Evolutionary conservation across 2,797 vertebrate species (phyloP), one percentile per base, ranked within the genome.

Genomic region (Eidolon dupreanum): DNA sequence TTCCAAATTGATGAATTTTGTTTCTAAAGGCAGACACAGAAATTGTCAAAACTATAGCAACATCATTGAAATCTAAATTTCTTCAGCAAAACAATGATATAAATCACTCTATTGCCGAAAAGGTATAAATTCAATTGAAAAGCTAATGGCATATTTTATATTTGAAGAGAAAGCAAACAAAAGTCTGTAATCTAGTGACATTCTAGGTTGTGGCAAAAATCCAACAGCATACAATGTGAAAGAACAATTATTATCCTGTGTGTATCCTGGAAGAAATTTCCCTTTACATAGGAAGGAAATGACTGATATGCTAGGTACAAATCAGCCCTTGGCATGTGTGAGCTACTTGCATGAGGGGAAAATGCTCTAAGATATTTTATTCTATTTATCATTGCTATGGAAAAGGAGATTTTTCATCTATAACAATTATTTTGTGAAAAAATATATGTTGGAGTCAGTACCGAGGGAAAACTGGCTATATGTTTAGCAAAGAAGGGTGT

Each of bases 111-210:
- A 3, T 31, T 93, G 51, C 61, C 28, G 53, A 86, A 82, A 70
- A 78, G 36, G 20, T 36, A 55, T 17, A 55, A 75, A 83, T 94
- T 11, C 66, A 84, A 86, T 86, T 43, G 55, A 5, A 15, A 79
- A 82, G 38, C 74, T 75, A 97, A 87, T 66, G 83, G 84, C 41
- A 77, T 9, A 70, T 83, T 26, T 89, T 36, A 84, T 26, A 16
- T n/a, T 95, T 70, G 41, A 93, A 28, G 4, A 75, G 82, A 95
- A 79, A 93, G 65, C 49, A 89, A 95, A 88, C 74, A 79, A 74
- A 91, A 88, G 51, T 87, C 15, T 24, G 88, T 88, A 85, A 83
- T 26, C 55, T 68, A 46, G 28, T 75, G 53, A 53, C 7, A 2
- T 24, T 86, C 26, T 53, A 12, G 41, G 38, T 46, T 61, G 20